phyloP scores from a whole-genome alignment of 2,888 invertebrate species.

The Idaea straminata region DNA sequence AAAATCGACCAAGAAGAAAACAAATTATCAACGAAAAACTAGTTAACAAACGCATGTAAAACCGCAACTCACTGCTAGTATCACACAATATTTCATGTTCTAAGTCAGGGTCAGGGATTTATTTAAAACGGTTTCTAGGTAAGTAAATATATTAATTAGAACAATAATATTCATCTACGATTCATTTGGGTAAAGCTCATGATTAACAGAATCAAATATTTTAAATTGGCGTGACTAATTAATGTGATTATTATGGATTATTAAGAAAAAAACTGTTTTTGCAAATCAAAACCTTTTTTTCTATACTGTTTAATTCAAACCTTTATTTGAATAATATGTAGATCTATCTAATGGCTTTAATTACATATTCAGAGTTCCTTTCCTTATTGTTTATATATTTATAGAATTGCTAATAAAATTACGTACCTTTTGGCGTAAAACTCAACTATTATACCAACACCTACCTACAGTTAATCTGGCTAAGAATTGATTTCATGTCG shows the following conservation, averaged over 20 bases:
- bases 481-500: too few relatives aligned
- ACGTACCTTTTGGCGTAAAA: conserved; percentile 10
- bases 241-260: neutral
- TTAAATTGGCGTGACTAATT: neutral
- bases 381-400: conserved; percentile 26
- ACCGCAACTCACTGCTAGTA: too few relatives aligned
- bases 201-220: neutral
- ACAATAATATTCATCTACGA: neutral
- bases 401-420: conserved; percentile 12
- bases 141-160: neutral
- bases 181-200: neutral
- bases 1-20: too few relatives aligned
- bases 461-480: too few relatives aligned
- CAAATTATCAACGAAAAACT: too few relatives aligned
- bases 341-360: conserved; percentile 20
- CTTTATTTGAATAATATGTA: conserved; percentile 23
- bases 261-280: neutral
- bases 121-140: neutral
- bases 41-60: too few relatives aligned
- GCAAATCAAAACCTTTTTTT: neutral
- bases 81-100: neutral
- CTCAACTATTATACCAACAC: neutral
- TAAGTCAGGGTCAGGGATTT: neutral
- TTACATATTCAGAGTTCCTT: conserved; percentile 22
- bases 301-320: neutral